Evolutionary conservation across 1,140 invertebrate species (phyloP), one percentile per base, ranked within the genome.

Genomic region (Drosophila nigrodunni): DNA sequence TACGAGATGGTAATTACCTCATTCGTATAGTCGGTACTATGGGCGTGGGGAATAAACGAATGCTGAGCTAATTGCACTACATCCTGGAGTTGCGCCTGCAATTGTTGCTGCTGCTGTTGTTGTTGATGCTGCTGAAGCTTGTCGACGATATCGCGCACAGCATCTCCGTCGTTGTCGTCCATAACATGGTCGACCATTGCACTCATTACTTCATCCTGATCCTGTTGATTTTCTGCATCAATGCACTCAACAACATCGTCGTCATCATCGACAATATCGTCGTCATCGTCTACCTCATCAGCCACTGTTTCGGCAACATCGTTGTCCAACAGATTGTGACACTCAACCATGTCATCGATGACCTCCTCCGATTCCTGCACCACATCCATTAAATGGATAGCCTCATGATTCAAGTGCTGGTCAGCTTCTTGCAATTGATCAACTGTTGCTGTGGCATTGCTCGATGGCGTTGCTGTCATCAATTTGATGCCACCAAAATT

Each of bases 401-500:
- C 78, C 35, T 92, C 91, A 59, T 85, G 81, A 59, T 64, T 78
- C 39, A 78, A 43, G 25, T 80, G 70, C 7, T 64, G 79, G 30
- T 74, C 62, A 2, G 25, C 13, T 1, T 21, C 52, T n/a, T 77
- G 69, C 41, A 72, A 25, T 37, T 77, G 75, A n/a, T 55, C 74
- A 6, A 74, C 55, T 7, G 49, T 37, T 15, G 78, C n/a, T 60
- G 68, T 57, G 9, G 55, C 30, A 50, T 70, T 60, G 8, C 65
- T 37, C 54, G 80, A 9, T 57, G 78, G 11, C 39, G 74, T 25
- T n/a, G 79, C 37, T 59, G 66, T 25, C 75, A 81, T 25, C 37
- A 91, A 46, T 54, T 92, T 92, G 8, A 92, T 82, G 25, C 80
- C 85, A 30, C 91, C 91, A 67, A 92, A 92, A 71, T 92, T 91